Evolutionary conservation across 2,888 invertebrate genomes (phyloP), one percentile per base, ranked within the genome.

Genomic region (Rhamnusium bicolor): DNA sequence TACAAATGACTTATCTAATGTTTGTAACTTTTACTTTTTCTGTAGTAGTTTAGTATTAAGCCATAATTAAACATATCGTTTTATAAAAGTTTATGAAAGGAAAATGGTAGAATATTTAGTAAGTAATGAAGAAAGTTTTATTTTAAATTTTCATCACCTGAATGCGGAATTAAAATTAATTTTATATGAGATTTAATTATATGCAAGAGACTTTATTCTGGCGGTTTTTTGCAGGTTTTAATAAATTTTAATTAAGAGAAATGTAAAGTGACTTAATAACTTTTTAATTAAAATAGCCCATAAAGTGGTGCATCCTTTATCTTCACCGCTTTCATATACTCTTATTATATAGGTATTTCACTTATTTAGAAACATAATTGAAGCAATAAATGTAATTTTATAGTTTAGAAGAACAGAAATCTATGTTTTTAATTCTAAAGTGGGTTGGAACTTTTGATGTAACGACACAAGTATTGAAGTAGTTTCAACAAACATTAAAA

Each of bases 241-340:
- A 19, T 54, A 24, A 19, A 32, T 68, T 56, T 56, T 58, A 68
- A 68, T 68, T 21, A 68, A 68, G 18, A 18, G 12, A 66, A 24
- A n/a, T 24, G 53, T n/a, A 66, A 66, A 66, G 32, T 54, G 66
- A 54, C 66, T 65, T 49, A 65, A 65, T 51, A 66, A 53, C n/a
- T 27, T 66, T 21, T 27, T 68, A 68, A 68, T 56, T 56, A 58
- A 68, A 68, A 54, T 54, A 12, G 12, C n/a, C 40, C 16, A 18
- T 21, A 5, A 24, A 54, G 19, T 24, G 21, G n/a, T n/a, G 24
- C 12, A n/a, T 19, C 24, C n/a, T 54, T 54, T 24, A 2, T n/a
- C 24, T 21, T 12, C 2, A 54, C 21, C 1, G 12, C n/a, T 54
- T 54, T 24, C 24, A 24, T 19, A 40, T 40, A n/a, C n/a, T 10